phyloP scores from a whole-genome alignment of 2,797 vertebrate species.

The Thunnus albacares region DNA sequence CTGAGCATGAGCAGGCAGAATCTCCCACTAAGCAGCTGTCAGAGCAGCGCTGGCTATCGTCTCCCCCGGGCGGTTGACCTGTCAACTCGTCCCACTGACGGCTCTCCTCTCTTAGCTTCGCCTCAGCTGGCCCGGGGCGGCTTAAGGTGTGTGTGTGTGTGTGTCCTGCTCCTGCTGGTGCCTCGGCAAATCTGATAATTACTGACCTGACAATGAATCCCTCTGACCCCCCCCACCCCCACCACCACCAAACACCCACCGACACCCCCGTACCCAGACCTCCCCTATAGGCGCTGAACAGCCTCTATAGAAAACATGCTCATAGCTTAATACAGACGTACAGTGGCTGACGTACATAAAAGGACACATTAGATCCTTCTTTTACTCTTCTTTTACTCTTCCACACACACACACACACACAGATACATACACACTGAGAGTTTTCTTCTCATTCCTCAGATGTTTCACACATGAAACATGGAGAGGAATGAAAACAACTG shows the following conservation, averaged over 20 bases:
- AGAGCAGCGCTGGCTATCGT: conserved; percentile 70
- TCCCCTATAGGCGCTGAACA: conserved; percentile 29
- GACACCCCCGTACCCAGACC: conserved; percentile 38
- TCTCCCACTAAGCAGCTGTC: conserved; percentile 72
- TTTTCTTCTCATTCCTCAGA: conserved; percentile 12
- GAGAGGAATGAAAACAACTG: conserved; percentile 47
- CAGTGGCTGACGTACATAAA: conserved; percentile 24
- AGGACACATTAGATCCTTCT: conserved; percentile 10
- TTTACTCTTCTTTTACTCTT: not conserved
- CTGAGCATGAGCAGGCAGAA: conserved; percentile 58
- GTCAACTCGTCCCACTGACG: conserved; percentile 70
- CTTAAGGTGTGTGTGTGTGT: conserved; percentile 29
- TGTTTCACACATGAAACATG: conserved; percentile 41
- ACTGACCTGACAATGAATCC: conserved; percentile 72
- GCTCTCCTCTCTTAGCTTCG: conserved; percentile 55
- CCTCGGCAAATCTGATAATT: conserved; percentile 82
- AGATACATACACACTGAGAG: conserved; percentile 14
- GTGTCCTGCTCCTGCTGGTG: conserved; percentile 49
- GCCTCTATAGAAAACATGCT: conserved; percentile 20
- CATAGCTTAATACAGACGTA: conserved; percentile 23
- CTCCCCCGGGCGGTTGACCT: conserved; percentile 58
- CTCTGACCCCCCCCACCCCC: conserved; percentile 9
- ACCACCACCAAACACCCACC: not conserved
- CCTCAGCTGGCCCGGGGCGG: conserved; percentile 45
- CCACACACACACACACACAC: conserved; percentile 17